phyloP scores from a whole-genome alignment of 2,888 invertebrate genomes.

The Aplocera efformata region DNA sequence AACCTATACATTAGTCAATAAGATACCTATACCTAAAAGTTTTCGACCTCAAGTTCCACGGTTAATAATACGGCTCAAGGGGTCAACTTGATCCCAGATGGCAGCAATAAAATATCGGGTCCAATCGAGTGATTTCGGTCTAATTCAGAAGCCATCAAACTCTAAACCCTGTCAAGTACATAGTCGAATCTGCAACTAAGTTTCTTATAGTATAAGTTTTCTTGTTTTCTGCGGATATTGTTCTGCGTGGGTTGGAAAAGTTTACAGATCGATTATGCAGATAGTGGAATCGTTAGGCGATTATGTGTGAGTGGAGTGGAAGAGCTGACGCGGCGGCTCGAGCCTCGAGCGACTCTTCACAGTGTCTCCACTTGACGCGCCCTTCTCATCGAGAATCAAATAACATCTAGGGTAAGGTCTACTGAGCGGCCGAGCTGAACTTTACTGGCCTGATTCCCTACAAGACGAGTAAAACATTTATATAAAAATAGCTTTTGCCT shows the following conservation, averaged over 20 bases:
- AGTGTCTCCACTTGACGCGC: conserved; percentile 16
- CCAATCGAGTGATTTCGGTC: conserved; percentile 5
- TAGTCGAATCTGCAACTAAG: conserved; percentile 1
- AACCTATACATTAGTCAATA: too few relatives aligned
- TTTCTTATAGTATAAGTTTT: conserved; percentile 12
- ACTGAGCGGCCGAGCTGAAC: conserved; percentile 15
- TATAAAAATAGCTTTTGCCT: too few relatives aligned
- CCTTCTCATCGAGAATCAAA: conserved; percentile 29
- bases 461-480: too few relatives aligned
- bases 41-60: too few relatives aligned
- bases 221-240: conserved; percentile 7
- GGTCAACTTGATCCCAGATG: conserved; percentile 1
- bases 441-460: conserved; percentile 20
- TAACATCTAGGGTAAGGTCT: conserved; percentile 28
- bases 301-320: conserved; percentile 40
- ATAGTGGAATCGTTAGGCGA: conserved; percentile 27
- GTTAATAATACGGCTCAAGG: not conserved
- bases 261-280: conserved; percentile 26
- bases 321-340: conserved; percentile 35
- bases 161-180: not conserved
- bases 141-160: conserved; percentile 3
- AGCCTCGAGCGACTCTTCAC: conserved; percentile 30
- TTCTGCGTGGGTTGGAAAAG: conserved; percentile 8
- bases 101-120: conserved; percentile 1
- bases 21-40: too few relatives aligned